These are phyloP conservation scores for Smutsia temminckii DNA, from an alignment of 2,797 vertebrate genomes.

Conservation along the genomic window DNA sequence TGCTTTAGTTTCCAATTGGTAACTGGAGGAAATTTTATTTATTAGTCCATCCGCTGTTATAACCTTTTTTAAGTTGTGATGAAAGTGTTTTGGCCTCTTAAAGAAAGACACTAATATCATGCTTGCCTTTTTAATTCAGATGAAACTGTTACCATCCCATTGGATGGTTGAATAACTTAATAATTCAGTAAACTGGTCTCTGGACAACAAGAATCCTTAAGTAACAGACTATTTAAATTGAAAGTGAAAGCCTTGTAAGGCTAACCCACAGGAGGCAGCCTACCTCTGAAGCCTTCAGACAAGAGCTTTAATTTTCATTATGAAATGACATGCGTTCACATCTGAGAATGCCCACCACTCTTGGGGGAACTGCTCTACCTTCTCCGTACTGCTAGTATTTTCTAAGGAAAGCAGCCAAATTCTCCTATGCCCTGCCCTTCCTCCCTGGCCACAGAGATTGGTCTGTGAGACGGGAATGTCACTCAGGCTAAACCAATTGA, in stretches of 20 bases:
- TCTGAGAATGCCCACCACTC: not conserved
- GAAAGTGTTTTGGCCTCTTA: not conserved
- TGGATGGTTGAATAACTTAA: not conserved
- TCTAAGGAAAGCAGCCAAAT: not conserved
- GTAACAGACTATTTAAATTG: not conserved
- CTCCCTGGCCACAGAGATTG: not conserved
- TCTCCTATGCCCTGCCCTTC: not conserved
- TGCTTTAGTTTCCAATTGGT: not conserved
- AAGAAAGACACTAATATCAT: not conserved
- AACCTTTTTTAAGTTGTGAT: not conserved
- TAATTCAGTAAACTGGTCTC: not conserved
- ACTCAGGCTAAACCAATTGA: not conserved
- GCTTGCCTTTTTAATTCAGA: constrained; percentile 44
- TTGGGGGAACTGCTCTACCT: not conserved
- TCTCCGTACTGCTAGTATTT: not conserved
- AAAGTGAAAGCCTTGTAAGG: not conserved
- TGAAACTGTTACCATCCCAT: not conserved
- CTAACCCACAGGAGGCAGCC: not conserved
- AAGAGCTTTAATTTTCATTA: not conserved
- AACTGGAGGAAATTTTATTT: not conserved
- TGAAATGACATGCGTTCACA: not conserved
- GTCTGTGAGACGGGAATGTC: not conserved
- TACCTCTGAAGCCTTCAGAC: not conserved
- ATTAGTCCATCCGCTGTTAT: not conserved
- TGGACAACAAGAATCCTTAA: not conserved